Evolutionary conservation across 1,140 invertebrate genomes (phyloP), one percentile per base, ranked within the genome.

Genomic region (Macrotrachela quadricornifera): DNA sequence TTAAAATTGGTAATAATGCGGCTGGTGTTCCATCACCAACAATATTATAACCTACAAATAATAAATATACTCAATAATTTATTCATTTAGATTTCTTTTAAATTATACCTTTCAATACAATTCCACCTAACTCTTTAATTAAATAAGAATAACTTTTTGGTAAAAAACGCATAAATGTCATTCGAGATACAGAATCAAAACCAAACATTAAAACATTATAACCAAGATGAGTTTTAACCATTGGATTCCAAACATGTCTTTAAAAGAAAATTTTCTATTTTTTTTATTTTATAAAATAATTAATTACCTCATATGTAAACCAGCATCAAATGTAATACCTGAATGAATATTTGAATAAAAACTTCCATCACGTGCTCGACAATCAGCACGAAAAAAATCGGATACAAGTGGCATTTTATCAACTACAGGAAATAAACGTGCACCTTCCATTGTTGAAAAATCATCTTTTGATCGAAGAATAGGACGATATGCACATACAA

Each of bases 21-120:
- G 40, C 17, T 15, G 86, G 84, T 0, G 87, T 92, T 0, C 87
- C 87, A 70, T 94, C 88, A 0, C 87, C 87, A 2, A 92, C 79
- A 52, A 91, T 88, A 61, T 90, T 90, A 59, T 86, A 84, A 12
- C 49, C 49, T 37, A 14, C 36, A 11, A 51, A 18, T 44, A 44
- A 11, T 17, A 44, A 51, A 44, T 44, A 51, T 17, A 44, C 44
- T 16, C 36, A 14, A 44, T 38, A 16, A 0, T 51, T 37, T 44
- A 44, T 51, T 4, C 43, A 44, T 12, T 44, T 44, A 37, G 37
- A n/a, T 44, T 15, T 44, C 14, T 41, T 51, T 51, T 37, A 11
- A 51, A 37, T 44, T 42, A 12, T 13, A 44, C 36, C 21, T 30
- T 30, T 30, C 2, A 30, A 30, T 4, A 30, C 21, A 30, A 30